Evolutionary conservation across 2,797 vertebrate genomes (phyloP).

Genomic region (Sebastes steindachneri): DNA sequence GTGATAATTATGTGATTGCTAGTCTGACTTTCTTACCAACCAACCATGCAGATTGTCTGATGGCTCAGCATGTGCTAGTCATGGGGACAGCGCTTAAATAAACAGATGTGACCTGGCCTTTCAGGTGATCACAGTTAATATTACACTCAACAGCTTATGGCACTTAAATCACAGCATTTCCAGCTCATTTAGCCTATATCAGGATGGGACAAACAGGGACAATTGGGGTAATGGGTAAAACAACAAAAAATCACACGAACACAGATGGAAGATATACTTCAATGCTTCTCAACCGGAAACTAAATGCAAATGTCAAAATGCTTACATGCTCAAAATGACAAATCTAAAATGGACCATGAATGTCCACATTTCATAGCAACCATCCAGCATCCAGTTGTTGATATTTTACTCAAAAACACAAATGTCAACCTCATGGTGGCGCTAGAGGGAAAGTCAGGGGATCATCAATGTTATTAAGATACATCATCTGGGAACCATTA

Average conservation of each 20-base stretch:
- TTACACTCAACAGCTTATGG: neutral
- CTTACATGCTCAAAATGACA: neutral
- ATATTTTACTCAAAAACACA: neutral
- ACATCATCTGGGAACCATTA: neutral
- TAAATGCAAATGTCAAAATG: no score
- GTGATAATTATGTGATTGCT: conserved; percentile 12
- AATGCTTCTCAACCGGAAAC: no score
- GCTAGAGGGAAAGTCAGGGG: neutral
- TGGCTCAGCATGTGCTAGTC: conserved; percentile 30
- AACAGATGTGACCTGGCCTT: neutral
- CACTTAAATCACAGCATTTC: neutral
- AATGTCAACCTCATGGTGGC: neutral
- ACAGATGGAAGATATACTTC: neutral
- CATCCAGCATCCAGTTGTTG: neutral
- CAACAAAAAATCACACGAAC: neutral
- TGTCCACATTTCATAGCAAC: neutral
- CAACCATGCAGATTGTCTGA: conserved; percentile 13
- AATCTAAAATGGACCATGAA: no score
- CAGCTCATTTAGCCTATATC: neutral
- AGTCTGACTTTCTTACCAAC: conserved; percentile 35
- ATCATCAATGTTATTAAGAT: neutral
- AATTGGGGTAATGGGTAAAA: neutral
- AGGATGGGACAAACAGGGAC: neutral
- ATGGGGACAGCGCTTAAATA: conserved; percentile 38
- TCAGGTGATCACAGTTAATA: neutral